Percentiles rank a stretch among this genome's conserved stretches.
Evolutionary conservation across 2,797 vertebrate species (phyloP).

Genomic region (Trachurus trachurus): DNA sequence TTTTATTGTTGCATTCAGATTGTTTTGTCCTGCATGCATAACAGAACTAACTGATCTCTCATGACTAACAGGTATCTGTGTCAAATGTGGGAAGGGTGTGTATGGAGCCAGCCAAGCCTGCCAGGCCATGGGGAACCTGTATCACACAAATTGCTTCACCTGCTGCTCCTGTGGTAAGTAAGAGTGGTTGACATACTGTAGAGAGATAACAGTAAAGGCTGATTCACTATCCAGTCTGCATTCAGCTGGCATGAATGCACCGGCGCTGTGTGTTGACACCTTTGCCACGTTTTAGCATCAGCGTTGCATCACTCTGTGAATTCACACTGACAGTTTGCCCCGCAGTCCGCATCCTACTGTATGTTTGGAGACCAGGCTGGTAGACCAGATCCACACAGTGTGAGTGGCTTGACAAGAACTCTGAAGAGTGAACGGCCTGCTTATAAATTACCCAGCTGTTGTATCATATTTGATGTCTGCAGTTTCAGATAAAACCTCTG

Average conservation of each 20-base stretch:
- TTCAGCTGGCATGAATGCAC: not conserved
- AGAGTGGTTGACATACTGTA: not conserved
- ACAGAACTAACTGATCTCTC: constrained; percentile 31
- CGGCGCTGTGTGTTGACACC: too few species aligned
- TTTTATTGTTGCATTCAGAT: not conserved
- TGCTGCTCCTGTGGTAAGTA: constrained; percentile 98
- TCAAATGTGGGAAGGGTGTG: constrained; percentile 98
- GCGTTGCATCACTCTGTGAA: not conserved
- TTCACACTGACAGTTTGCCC: not conserved
- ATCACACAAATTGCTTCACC: constrained; percentile 98
- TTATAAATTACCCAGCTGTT: not conserved
- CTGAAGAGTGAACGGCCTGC: not conserved
- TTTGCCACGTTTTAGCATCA: not conserved
- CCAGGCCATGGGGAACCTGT: constrained; percentile 98
- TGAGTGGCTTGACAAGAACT: not conserved
- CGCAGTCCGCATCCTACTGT: not conserved
- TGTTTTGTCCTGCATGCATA: not conserved
- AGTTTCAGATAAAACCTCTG: not conserved
- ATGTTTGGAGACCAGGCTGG: not conserved
- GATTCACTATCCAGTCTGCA: not conserved
- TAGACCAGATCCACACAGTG: not conserved
- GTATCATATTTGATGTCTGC: not conserved
- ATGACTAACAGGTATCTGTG: constrained; percentile 93
- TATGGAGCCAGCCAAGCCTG: constrained; percentile 98
- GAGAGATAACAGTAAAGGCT: not conserved